Conservation (phyloP, 2,888 invertebrate genomes). For the Cephonodes hylas region DNA sequence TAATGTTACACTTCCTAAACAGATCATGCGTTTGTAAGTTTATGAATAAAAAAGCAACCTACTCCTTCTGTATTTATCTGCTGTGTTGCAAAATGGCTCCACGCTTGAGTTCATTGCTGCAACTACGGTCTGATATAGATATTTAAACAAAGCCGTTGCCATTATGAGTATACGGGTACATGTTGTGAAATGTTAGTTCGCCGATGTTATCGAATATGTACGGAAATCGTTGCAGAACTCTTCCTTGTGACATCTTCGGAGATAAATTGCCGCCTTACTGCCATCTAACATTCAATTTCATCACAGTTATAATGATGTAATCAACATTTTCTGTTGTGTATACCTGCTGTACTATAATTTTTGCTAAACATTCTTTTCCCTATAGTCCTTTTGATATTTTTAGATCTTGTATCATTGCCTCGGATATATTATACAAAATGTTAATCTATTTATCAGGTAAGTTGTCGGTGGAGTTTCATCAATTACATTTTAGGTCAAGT, state of each 20-base stretch:
- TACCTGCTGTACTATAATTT: neutral
- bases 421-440: neutral
- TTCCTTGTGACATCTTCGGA: slow-evolving; percentile 52
- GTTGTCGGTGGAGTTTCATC: slow-evolving; percentile 51
- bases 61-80: slow-evolving; percentile 18
- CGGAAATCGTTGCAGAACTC: slow-evolving; percentile 58
- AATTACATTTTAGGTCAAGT: slow-evolving; percentile 75
- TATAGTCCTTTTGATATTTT: neutral
- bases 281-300: slow-evolving; percentile 9
- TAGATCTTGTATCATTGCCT: neutral
- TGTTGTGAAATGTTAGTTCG: slow-evolving; percentile 51
- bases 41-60: neutral
- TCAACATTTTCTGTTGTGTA: slow-evolving; percentile 18
- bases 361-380: neutral
- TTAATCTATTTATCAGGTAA: slow-evolving; percentile 7
- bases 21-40: neutral
- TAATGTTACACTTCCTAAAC: too few relatives aligned
- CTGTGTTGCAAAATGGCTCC: slow-evolving; percentile 45
- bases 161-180: slow-evolving; percentile 33
- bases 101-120: slow-evolving; percentile 41
- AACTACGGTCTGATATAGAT: slow-evolving; percentile 36
- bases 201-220: slow-evolving; percentile 52
- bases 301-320: slow-evolving; percentile 17
- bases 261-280: slow-evolving; percentile 6
- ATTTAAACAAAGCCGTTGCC: slow-evolving; percentile 46